Evolutionary conservation across 2,888 invertebrate species (phyloP), one percentile per base, ranked within the genome.

Genomic region (Stenurella melanura): DNA sequence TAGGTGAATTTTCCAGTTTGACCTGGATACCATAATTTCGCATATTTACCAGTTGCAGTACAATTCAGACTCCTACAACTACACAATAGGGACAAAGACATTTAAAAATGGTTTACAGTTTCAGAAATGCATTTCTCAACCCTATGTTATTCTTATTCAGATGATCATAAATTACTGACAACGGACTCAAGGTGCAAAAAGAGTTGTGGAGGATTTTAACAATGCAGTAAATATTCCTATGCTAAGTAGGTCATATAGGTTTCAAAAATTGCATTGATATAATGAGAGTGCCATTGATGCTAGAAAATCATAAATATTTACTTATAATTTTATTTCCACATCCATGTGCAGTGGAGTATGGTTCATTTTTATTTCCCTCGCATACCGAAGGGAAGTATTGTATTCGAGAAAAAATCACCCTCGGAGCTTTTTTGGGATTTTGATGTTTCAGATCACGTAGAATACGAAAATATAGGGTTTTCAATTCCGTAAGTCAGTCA

Each of bases 101-200:
- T 74, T 74, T 69, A 57, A 30, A 66, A 57, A 58, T 19, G 63
- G 18, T 42, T 60, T 74, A 68, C 58, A 42, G n/a, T 38, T 78
- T 78, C 74, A 54, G 74, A 83, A 82, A 80, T 80, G 81, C 82
- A 83, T 85, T 85, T 85, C 83, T 82, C 84, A 86, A 86, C 85
- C 85, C 84, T 82, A 83, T 76, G 74, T 81, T 73, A 82, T 81
- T 85, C 83, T 84, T 83, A 81, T 78, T 75, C 76, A 80, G 80
- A 82, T 82, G 82, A 83, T 86, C 86, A 85, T 86, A 86, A 86
- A 86, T 86, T 85, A 85, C 85, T 84, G 83, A 83, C 84, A 84
- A 81, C 75, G 56, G 77, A 76, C 61, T 80, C 79, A 83, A 84
- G 83, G 83, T 84, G 84, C 82, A 84, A 84, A 80, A 81, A 80